Evolutionary conservation across 2,888 invertebrate species (phyloP).

Genomic region (Rhimphoctona megacephalus): DNA sequence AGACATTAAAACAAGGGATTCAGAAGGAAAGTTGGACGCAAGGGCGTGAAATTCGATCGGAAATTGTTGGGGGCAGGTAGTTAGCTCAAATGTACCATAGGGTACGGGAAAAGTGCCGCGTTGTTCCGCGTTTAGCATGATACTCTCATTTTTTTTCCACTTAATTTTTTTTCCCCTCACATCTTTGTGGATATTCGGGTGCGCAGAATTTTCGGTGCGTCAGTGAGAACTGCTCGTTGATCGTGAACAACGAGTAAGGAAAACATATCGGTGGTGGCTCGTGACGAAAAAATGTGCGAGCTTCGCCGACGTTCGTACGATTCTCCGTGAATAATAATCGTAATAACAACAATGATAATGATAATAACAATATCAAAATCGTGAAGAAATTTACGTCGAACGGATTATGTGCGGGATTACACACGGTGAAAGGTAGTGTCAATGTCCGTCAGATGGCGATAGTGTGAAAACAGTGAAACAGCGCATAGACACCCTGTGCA

Average conservation of each 20-base stretch:
- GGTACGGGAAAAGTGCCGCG: constrained; percentile 78
- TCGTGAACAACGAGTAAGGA: constrained; percentile 23
- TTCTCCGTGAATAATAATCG: constrained; percentile 37
- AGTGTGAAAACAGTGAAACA: constrained; percentile 81
- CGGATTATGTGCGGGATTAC: constrained; percentile 76
- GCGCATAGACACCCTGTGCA: constrained; percentile 83
- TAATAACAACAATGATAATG: constrained; percentile 30
- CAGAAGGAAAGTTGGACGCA: constrained; percentile 24
- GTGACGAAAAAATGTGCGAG: constrained; percentile 5
- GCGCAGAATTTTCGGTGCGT: constrained; percentile 7
- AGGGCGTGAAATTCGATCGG: constrained; percentile 69
- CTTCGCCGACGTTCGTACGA: constrained; percentile 6
- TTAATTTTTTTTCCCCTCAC: background rate
- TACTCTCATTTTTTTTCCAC: constrained; percentile 23
- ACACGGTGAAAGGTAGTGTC: constrained; percentile 76
- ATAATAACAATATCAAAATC: constrained; percentile 42
- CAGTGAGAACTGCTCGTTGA: constrained; percentile 4
- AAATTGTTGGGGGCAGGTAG: constrained; percentile 69
- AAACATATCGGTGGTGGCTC: constrained; percentile 16
- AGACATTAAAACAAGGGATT: constrained; percentile 24
- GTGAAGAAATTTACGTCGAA: constrained; percentile 74
- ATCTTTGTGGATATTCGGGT: background rate
- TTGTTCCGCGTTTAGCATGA: constrained; percentile 71
- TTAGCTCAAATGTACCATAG: constrained; percentile 77
- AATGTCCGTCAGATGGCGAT: constrained; percentile 80